Evolutionary conservation across 2,797 vertebrate species (phyloP), one percentile per base, ranked within the genome.

Genomic region (Sebastes vulpes): DNA sequence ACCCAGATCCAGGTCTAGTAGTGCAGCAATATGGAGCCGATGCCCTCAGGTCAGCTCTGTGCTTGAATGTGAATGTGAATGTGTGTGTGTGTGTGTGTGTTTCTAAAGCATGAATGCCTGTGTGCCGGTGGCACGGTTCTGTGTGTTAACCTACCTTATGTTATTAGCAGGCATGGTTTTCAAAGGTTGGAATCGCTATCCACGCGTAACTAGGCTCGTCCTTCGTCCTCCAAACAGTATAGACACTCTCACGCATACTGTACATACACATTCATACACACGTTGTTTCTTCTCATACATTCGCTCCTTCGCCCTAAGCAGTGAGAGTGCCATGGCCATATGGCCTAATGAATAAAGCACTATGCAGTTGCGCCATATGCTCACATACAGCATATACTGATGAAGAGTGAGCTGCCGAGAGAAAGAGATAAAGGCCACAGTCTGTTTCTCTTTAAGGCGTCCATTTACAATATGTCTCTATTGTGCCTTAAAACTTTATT

Each of bases 1-100:
- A 99, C 52, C 99, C 99, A 0, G 98, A 99, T 83, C 99, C 98
- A 0, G 87, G 91, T 75, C 80, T 93, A 10, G 87, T 99, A 77
- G 97, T 99, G 85, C 91, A 97, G 75, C 97, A 65, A 87, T 99
- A 98, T 0, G 99, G 98, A 60, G 98, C 99, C 0, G 99, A 99
- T 85, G 98, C 99, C 20, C 97, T 99, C 82, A 97, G 99, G 99
- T 99, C 87, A 89, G 94, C 76, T 67, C 64, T 79, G 75, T 73
- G 79, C 72, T 73, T 87, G 66, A 77, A 58, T 89, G 64, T 58
- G 50, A 64, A 61, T 26, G 25, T 25, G 25, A 23, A 23, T 25
- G 25, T 26, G 25, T 26, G 25, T 4, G 25, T 42, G 72, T 81
- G 65, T 81, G 59, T 59, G 38, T 50, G 57, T 54, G 59, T 65